Base-by-base conservation (phyloP, 1,140 invertebrate genomes). In the Luehdorfia chinensis region DNA sequence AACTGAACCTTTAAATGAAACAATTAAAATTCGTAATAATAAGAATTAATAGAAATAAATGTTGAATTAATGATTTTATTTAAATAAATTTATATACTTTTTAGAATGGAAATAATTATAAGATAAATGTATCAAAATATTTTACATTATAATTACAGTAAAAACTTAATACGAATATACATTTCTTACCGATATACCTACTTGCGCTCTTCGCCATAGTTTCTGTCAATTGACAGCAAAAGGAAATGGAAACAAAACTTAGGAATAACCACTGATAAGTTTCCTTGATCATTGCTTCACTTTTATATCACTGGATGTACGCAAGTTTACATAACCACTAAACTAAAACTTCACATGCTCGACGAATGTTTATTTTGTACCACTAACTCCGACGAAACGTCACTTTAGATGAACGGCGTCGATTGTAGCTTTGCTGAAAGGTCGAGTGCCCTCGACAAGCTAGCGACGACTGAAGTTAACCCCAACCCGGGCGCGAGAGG, bases 191-290 rank as follows among this genome's bases (percentile, higher is more conserved):
- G 49, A 84, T 81, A 47, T 75, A 85, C 57, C 81, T 70, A 59
- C 79, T 85, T n/a, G 81, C 83, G 47, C 77, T 84, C 39, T 84
- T 84, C n/a, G 83, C 83, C 71, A 86, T 75, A 55, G 83, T 84
- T 68, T 86, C 83, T 33, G 72, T 78, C 9, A 86, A 63, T 53
- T 86, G 83, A 67, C 83, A 86, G 66, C 83, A 84, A 61, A 86
- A 80, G 47, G 83, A 80, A 50, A 86, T 78, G 21, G 81, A 86
- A 59, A 83, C 63, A 45, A 84, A 80, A 64, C 79, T 86, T 33
- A 86, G 52, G 58, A 86, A 73, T 43, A 86, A 56, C 45, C 83
- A 76, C 56, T 86, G 83, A 62, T 75, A 81, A 55, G 63, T 78
- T 77, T 79, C 79, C 55, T 59, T 79, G 41, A 84, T 78, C 83